phyloP scores from a whole-genome alignment of 2,797 vertebrate genomes.

The Lutjanus campechanus region DNA sequence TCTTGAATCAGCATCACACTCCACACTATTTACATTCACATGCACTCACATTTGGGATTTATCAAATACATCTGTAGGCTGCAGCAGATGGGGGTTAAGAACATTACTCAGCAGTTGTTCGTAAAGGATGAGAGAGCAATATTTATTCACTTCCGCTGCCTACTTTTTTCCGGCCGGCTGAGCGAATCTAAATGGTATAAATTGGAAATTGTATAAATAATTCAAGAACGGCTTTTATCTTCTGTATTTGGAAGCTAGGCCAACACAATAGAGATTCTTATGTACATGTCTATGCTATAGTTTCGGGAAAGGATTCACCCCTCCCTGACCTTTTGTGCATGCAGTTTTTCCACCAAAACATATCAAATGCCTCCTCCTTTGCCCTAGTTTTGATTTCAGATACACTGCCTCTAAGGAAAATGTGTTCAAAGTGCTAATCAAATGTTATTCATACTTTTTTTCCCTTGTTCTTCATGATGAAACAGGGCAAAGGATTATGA shows the following conservation, averaged over 20 bases:
- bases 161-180: conserved; percentile 22
- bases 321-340: conserved; percentile 50
- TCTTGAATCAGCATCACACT: not conserved
- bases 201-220: conserved; percentile 65
- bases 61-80: conserved; percentile 24
- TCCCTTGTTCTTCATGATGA: not conserved
- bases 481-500: not conserved
- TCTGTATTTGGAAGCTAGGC: conserved; percentile 48
- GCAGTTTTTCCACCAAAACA: conserved; percentile 34
- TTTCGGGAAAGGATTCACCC: conserved; percentile 40
- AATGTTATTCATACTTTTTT: conserved; percentile 9
- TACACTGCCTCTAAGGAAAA: not conserved
- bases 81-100: conserved; percentile 30
- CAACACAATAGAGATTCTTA: conserved; percentile 28
- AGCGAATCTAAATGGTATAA: conserved; percentile 58
- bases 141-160: conserved; percentile 40
- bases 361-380: conserved; percentile 21
- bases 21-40: not conserved
- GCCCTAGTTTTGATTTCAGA: conserved; percentile 27
- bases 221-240: conserved; percentile 61
- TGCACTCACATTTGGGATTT: conserved; percentile 27
- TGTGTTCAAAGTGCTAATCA: conserved; percentile 14
- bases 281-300: not conserved
- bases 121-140: conserved; percentile 48
- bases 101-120: conserved; percentile 53